These are phyloP conservation scores for human (Homo sapiens) DNA, from an alignment of 2,113 vertebrate genomes.

Conservation along the genomic window DNA sequence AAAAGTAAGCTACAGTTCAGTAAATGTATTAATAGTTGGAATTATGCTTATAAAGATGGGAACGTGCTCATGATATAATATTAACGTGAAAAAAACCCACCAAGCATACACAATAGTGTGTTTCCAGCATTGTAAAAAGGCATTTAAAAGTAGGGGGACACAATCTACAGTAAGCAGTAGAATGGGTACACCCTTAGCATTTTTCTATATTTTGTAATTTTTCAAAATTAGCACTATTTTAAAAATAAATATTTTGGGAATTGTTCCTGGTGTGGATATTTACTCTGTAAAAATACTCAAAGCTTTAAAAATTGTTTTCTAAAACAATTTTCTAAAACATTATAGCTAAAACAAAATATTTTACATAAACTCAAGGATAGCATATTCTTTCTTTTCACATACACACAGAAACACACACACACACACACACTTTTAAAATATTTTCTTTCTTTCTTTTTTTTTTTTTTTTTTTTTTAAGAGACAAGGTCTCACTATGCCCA, in stretches of 20 bases:
- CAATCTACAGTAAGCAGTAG: neutral
- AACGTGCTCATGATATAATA: neutral
- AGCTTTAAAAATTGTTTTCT: constrained; percentile 39
- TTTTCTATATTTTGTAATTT: constrained; percentile 26
- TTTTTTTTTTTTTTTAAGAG: neutral
- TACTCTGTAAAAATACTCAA: neutral
- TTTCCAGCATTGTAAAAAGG: neutral
- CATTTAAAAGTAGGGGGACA: neutral
- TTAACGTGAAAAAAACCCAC: neutral
- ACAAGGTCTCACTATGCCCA: too few species aligned
- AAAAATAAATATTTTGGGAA: constrained; percentile 16
- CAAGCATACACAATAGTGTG: neutral
- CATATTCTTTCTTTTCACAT: neutral
- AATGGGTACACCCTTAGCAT: neutral
- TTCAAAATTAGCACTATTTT: neutral
- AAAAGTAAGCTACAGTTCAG: neutral
- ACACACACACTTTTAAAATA: too few species aligned
- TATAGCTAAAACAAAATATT: neutral
- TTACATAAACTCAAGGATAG: neutral
- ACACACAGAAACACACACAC: neutral
- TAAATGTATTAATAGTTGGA: neutral
- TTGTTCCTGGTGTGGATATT: neutral
- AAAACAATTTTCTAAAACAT: constrained; percentile 30
- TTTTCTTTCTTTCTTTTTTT: neutral
- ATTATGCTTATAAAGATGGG: neutral